Percentiles rank a stretch among this genome's conserved stretches.
Conservation (phyloP, 2,113 vertebrate species). For the Rhodinocichla rosea region DNA sequence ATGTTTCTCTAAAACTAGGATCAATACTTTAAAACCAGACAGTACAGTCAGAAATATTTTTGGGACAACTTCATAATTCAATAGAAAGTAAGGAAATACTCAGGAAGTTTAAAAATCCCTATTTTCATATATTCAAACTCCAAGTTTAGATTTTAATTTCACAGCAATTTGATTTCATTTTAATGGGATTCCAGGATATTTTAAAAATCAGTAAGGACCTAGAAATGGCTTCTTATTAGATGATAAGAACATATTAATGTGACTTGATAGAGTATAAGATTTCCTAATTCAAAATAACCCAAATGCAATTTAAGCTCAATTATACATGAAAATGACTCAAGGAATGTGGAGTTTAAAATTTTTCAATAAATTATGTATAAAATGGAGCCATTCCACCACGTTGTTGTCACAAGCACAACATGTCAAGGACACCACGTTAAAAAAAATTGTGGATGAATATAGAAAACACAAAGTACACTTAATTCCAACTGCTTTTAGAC, state of each 20-base stretch:
- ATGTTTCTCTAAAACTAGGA: background rate
- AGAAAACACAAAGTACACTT: background rate
- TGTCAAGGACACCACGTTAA: background rate
- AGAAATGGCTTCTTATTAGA: background rate
- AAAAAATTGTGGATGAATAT: background rate
- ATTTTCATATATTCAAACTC: background rate
- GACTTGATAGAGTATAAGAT: background rate
- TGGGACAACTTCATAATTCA: background rate
- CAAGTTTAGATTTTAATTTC: background rate
- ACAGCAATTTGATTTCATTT: background rate
- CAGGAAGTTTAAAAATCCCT: background rate
- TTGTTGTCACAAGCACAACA: constrained; percentile 30
- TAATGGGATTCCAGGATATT: background rate
- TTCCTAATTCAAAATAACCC: constrained; percentile 41
- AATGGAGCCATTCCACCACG: constrained; percentile 10
- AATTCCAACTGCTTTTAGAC: background rate
- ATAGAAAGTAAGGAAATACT: background rate
- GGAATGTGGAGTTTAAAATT: constrained; percentile 19
- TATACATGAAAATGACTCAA: constrained; percentile 65
- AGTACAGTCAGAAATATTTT: background rate
- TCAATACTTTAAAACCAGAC: background rate
- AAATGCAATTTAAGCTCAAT: constrained; percentile 65
- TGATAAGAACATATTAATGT: constrained; percentile 19
- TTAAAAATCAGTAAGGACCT: background rate
- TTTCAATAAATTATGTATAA: constrained; percentile 62